Percentiles rank a stretch among this genome's conserved stretches.
Conservation (phyloP, 2,888 invertebrate genomes). For the Sceliomorpha sp. region DNA sequence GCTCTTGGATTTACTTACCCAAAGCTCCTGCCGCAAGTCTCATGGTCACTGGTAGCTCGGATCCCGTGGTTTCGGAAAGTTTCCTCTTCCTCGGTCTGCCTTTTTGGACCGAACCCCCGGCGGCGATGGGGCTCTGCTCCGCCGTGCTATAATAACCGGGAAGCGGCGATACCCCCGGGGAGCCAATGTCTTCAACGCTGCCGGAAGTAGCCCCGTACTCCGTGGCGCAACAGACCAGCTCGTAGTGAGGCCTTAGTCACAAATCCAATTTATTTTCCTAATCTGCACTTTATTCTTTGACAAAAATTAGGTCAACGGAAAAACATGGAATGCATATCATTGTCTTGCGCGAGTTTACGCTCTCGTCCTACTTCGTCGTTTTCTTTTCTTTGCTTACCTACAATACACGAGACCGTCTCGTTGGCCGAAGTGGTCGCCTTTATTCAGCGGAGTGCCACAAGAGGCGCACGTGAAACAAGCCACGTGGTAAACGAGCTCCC, state of each 20-base stretch:
- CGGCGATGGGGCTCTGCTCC: constrained; percentile 77
- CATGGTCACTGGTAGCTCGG: constrained; percentile 86
- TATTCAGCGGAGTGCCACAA: constrained; percentile 90
- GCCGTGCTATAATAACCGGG: constrained; percentile 84
- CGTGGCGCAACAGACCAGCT: constrained; percentile 82
- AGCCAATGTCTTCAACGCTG: constrained; percentile 83
- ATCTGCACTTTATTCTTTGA: constrained; percentile 25
- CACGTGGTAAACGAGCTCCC: constrained; percentile 93
- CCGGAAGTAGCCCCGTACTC: constrained; percentile 84
- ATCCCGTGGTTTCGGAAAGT: constrained; percentile 82
- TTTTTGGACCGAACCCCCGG: constrained; percentile 83
- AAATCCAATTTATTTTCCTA: constrained; percentile 51
- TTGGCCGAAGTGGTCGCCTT: constrained; percentile 96
- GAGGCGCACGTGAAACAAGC: constrained; percentile 94
- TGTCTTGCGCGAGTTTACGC: constrained; percentile 32
- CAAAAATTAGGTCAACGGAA: constrained; percentile 45
- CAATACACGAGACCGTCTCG: constrained; percentile 89
- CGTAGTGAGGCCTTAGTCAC: constrained; percentile 84
- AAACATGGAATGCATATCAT: constrained; percentile 41
- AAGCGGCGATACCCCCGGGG: constrained; percentile 84
- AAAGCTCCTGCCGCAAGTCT: constrained; percentile 86
- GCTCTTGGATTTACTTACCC: constrained; percentile 84
- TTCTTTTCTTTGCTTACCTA: constrained; percentile 72
- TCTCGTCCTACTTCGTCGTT: constrained; percentile 17
- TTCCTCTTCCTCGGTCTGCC: constrained; percentile 91